Percentiles rank a stretch among this genome's conserved stretches.
These are phyloP conservation scores for Drosophila nasuta DNA, from an alignment of 1,140 invertebrate genomes.

Conservation along the genomic window DNA sequence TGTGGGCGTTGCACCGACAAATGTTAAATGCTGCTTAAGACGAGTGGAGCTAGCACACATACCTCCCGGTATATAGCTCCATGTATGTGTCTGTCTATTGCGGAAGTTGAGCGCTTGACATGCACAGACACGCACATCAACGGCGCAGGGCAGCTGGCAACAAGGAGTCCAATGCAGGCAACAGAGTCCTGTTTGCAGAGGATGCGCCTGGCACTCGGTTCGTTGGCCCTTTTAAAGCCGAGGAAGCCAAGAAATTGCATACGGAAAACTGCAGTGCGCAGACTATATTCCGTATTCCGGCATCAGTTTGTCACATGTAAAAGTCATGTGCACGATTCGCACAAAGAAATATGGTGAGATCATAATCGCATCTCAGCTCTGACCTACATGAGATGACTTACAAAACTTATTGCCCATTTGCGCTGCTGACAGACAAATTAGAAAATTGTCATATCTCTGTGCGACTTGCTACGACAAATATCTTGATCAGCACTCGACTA, in stretches of 20 bases:
- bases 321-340: constrained; percentile 61
- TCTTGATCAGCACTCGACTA: constrained; percentile 14
- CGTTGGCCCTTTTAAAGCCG: constrained; percentile 27
- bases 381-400: constrained; percentile 25
- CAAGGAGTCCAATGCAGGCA: constrained; percentile 8
- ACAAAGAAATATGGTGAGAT: constrained; percentile 46
- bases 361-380: constrained; percentile 42
- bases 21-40: constrained; percentile 42
- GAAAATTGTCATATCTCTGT: constrained; percentile 41
- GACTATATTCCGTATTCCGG: constrained; percentile 28
- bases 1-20: constrained; percentile 13
- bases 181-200: constrained; percentile 4
- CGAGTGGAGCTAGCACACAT: not conserved
- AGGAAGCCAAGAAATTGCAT: constrained; percentile 7
- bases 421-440: constrained; percentile 51
- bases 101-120: constrained; percentile 64
- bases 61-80: not conserved
- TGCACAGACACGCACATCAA: constrained; percentile 54
- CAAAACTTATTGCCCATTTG: constrained; percentile 34
- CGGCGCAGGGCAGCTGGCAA: constrained; percentile 28
- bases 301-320: constrained; percentile 50
- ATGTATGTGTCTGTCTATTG: constrained; percentile 17
- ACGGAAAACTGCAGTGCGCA: constrained; percentile 52
- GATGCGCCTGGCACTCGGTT: constrained; percentile 32
- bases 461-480: not conserved